phyloP scores from a whole-genome alignment of 30 jellyfish, hydroid and myxozoan genomes.

The Mastigias papua region DNA sequence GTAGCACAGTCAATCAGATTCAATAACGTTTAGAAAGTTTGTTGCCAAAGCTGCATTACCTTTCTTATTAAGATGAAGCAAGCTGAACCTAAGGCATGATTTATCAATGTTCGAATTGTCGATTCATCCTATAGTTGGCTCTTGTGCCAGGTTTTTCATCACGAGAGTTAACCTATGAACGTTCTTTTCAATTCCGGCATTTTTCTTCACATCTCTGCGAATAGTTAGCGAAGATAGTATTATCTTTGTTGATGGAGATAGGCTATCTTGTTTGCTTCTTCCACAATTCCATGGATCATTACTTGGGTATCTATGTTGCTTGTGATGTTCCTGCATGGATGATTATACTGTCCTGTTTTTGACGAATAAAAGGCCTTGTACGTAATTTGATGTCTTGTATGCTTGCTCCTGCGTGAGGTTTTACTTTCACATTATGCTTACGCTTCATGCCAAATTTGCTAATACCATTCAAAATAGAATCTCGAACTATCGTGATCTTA shows the following conservation, averaged over 20 bases:
- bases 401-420: background rate
- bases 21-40: background rate
- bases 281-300: constrained; percentile 1
- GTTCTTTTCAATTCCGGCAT: background rate
- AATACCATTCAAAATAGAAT: background rate
- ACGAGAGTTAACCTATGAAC: background rate
- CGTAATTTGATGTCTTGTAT: background rate
- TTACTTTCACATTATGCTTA: background rate
- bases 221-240: constrained; percentile 10
- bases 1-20: constrained; percentile 3
- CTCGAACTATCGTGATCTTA: background rate
- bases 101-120: background rate
- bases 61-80: background rate
- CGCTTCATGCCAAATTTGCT: background rate
- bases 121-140: background rate
- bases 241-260: constrained; percentile 4
- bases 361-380: background rate
- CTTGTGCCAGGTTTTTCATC: background rate
- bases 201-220: background rate
- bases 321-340: background rate
- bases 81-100: background rate
- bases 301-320: background rate
- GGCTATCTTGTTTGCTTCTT: constrained; percentile 1
- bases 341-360: background rate
- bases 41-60: constrained; percentile 5